Base-by-base conservation (phyloP, 1,140 invertebrate species). In the Aleiodes sp. region DNA sequence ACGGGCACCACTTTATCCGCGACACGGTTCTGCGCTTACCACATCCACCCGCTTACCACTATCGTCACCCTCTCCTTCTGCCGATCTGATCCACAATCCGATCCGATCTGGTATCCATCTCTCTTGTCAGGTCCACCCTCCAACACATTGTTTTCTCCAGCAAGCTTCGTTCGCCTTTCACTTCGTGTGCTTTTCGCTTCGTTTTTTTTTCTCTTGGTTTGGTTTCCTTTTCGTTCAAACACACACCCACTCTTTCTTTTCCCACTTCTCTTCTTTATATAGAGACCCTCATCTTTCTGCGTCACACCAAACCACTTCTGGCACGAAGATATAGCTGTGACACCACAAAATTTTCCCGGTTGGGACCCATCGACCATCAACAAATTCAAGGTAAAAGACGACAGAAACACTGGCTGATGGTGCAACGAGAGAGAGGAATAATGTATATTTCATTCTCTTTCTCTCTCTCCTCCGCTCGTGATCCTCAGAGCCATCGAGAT, bases 1-100 rank as follows among this genome's bases (percentile, higher is more conserved):
- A 83, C 76, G 76, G 76, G 77, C 75, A 77, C 75, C 77, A 81
- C 81, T 84, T 84, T 83, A 84, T 84, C 80, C 79, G 73, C 80
- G 76, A 84, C 82, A 84, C 74, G 82, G 74, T 83, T 84, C 81
- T 83, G 79, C 82, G 82, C 82, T 84, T 84, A 84, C 82, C 81
- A 68, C 78, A 80, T 75, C 79, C 78, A 79, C 75, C 72, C 76
- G 74, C 76, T 80, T 75, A 81, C 77, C 76, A 73, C 73, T 72
- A 73, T 73, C 73, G 70, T 71, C 75, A 70, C 72, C 76, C 70
- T 71, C 64, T 57, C 43, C n/a, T n/a, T n/a, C n/a, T 60, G 70
- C 70, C 43, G 75, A 82, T 80, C 77, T 75, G 75, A 80, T 82
- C 76, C 75, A 75, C 70, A 73, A 75, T 76, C 65, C 73, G 68